Base-by-base conservation (phyloP, 2,113 vertebrate genomes). In the Datnioides undecimradiatus region DNA sequence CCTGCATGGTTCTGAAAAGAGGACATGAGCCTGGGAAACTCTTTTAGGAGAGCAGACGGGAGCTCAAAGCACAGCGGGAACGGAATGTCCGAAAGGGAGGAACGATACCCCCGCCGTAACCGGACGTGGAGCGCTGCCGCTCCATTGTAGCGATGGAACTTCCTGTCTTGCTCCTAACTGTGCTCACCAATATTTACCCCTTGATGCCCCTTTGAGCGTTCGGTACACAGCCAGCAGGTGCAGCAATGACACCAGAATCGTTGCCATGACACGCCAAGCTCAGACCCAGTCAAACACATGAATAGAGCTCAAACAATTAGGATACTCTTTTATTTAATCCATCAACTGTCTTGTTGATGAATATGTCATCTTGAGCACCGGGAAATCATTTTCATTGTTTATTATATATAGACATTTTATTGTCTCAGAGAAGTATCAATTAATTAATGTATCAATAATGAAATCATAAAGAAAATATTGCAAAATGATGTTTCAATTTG, bases 11-110 rank as follows among this genome's bases (percentile, higher is more conserved):
- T 93, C 88, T 87, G 90, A 91, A 88, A 91, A 80, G 87, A 88
- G 88, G 84, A 89, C 88, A 87, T 83, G 80, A 88, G 93, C 89
- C 93, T 92, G 92, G 93, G 94, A 92, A 94, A 95, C 92, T 79
- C 88, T 93, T 92, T 90, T 87, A 60, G 75, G 67, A 58, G 64
- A 88, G 84, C 76, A 74, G 76, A 81, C 80, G 72, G 76, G 79
- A 75, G 87, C 80, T 88, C 80, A 90, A 90, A 94, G 88, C 90
- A 62, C 92, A 91, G 87, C 80, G 14, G 88, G 90, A 89, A 92
- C 84, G 79, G 91, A 93, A 90, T 90, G 91, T 91, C 82, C 90
- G 67, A 87, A 90, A 87, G 70, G 58, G 80, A 85, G 81, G 80
- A 87, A 81, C 36, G 81, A 82, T 83, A 29, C 60, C 66, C 76